Evolutionary conservation across 2,888 invertebrate species (phyloP).

Genomic region (Amphipyra tragopoginis): DNA sequence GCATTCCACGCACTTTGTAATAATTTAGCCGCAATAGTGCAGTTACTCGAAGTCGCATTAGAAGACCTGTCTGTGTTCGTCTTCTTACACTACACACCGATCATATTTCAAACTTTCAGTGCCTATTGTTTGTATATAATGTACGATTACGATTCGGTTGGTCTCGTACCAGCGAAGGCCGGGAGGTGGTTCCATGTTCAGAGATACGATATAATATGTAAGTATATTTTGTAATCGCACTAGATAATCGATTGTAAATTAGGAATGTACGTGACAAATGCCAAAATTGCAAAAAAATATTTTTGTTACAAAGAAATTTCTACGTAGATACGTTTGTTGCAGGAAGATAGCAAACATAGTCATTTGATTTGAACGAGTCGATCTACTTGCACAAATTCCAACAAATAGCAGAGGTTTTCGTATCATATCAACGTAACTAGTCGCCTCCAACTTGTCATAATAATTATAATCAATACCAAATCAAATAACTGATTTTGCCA

Average conservation of each 20-base stretch:
- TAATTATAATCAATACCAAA: too few species aligned
- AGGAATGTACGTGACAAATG: slow-evolving; percentile 72
- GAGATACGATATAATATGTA: slow-evolving; percentile 84
- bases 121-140: slow-evolving; percentile 83
- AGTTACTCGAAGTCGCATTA: slow-evolving; percentile 60
- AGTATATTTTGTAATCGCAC: slow-evolving; percentile 80
- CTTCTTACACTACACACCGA: slow-evolving; percentile 64
- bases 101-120: slow-evolving; percentile 79
- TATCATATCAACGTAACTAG: slow-evolving; percentile 28
- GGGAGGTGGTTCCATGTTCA: slow-evolving; percentile 74
- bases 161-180: slow-evolving; percentile 59
- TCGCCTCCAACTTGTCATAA: slow-evolving; percentile 3
- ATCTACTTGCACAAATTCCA: slow-evolving; percentile 6
- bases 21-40: slow-evolving; percentile 75
- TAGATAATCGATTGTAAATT: slow-evolving; percentile 76
- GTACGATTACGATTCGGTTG: slow-evolving; percentile 70
- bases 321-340: slow-evolving; percentile 37
- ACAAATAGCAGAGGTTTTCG: not conserved
- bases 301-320: slow-evolving; percentile 75
- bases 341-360: slow-evolving; percentile 36
- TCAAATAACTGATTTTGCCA: slow-evolving; percentile 10
- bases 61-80: slow-evolving; percentile 60
- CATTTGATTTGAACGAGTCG: slow-evolving; percentile 13
- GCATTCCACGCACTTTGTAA: slow-evolving; percentile 77
- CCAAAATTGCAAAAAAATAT: slow-evolving; percentile 79